Conservation (phyloP, 2,797 vertebrate species). For the Taeniopygia guttata region DNA sequence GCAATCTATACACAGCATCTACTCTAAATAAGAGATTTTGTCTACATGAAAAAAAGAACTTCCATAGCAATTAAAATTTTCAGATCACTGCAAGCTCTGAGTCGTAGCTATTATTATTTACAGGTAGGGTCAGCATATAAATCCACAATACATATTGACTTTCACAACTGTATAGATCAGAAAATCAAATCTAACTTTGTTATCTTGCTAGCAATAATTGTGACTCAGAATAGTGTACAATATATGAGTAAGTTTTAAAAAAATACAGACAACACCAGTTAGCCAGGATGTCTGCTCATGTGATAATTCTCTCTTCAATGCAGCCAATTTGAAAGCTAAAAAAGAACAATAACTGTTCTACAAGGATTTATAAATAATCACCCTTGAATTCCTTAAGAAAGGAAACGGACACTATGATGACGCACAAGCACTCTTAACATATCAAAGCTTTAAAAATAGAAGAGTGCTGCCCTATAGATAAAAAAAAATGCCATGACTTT, state of each 20-base stretch:
- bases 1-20: background rate
- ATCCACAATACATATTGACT: background rate
- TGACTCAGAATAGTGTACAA: constrained; percentile 1
- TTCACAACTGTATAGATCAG: background rate
- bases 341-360: constrained; percentile 82
- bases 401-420: constrained; percentile 85
- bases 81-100: background rate
- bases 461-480: constrained; percentile 66
- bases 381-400: constrained; percentile 84
- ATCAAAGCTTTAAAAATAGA: constrained; percentile 81
- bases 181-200: background rate
- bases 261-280: constrained; percentile 40
- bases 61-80: background rate
- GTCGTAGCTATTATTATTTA: background rate
- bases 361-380: constrained; percentile 86
- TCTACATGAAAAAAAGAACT: background rate
- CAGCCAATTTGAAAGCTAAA: constrained; percentile 73
- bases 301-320: constrained; percentile 77
- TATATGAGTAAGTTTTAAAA: constrained; percentile 8
- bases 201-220: background rate
- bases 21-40: background rate
- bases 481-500: constrained; percentile 50
- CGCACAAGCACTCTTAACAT: constrained; percentile 78
- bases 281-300: constrained; percentile 78
- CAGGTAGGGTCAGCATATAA: background rate